These are phyloP conservation scores for Drosophila teissieri DNA, from an alignment of 1,140 invertebrate genomes.

Conservation along the genomic window DNA sequence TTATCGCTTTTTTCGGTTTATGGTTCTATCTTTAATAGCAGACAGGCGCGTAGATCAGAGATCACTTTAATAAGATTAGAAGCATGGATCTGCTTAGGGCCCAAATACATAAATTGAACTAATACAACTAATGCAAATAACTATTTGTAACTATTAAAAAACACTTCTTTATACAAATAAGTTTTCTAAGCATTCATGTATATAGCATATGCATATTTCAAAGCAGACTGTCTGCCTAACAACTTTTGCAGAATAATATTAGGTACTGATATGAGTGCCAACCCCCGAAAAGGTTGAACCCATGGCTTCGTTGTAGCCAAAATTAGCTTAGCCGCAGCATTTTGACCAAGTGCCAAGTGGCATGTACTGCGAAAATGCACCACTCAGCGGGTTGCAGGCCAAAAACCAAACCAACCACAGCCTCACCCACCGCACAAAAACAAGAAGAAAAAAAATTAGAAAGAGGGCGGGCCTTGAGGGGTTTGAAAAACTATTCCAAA, in stretches of 20 bases:
- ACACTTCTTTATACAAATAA: too few relatives aligned
- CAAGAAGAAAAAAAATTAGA: neutral
- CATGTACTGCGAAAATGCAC: slow-evolving; percentile 44
- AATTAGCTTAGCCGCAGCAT: slow-evolving; percentile 67
- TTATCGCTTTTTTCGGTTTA: slow-evolving; percentile 7
- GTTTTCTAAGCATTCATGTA: too few relatives aligned
- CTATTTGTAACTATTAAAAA: too few relatives aligned
- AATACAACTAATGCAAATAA: too few relatives aligned
- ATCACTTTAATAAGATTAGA: slow-evolving; percentile 3
- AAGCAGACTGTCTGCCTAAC: too few relatives aligned
- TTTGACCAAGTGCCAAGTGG: slow-evolving; percentile 58
- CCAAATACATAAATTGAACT: neutral
- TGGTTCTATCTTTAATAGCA: slow-evolving; percentile 48
- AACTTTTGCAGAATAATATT: too few relatives aligned
- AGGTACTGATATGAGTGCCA: neutral
- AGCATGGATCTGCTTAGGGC: neutral
- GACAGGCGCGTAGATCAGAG: slow-evolving; percentile 24
- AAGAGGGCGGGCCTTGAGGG: slow-evolving; percentile 11
- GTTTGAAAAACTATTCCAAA: slow-evolving; percentile 35
- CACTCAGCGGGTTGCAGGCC: slow-evolving; percentile 21
- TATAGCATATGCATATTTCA: too few relatives aligned
- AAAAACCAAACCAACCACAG: slow-evolving; percentile 11
- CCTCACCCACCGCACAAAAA: neutral
- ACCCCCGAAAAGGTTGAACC: slow-evolving; percentile 1
- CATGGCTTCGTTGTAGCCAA: slow-evolving; percentile 44